Evolutionary conservation across 2,888 invertebrate genomes (phyloP), one percentile per base, ranked within the genome.

Genomic region (Sphaerophoria taeniata): DNA sequence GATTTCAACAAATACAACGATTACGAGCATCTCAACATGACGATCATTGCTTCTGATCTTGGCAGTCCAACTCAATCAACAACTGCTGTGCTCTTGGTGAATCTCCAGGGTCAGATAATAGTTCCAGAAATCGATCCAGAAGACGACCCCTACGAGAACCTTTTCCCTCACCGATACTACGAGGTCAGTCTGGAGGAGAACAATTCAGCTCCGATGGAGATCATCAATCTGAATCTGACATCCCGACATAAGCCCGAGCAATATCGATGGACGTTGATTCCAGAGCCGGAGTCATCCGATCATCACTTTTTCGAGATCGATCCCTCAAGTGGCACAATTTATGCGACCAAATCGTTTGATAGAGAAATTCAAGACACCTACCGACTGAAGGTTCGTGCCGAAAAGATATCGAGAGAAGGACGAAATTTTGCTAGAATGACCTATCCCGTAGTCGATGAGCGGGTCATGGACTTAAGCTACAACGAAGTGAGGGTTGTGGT

Each of bases 141-240:
- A 87, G 3, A 89, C 34, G 76, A 87, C 65, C 83, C 81, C 24
- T 90, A 89, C 16, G 82, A 88, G 1, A 88, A 89, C 12, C 92
- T 94, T 0, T 95, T 95, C 85, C 94, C 94, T 81, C 94, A 95
- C 39, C 91, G 95, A 55, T 96, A 97, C 89, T 97, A 96, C 89
- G 97, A 97, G 90, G 93, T 97, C 14, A 95, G 96, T 91, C 94
- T 98, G 1, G 95, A 95, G 88, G 97, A 97, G 92, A 97, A 97
- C 89, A 95, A 95, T 33, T 94, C 94, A 12, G 94, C 96, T 0
- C 97, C 97, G 0, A 91, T 96, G 5, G 94, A 95, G 89, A 91
- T 98, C 4, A 93, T 97, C 9, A 95, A 95, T 67, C 91, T 98
- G 3, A 97, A 97, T 89, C 94, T 97, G 0, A 95, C 95, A 0